Base-by-base conservation (phyloP, 2,888 invertebrate species). In the Acleris literana region DNA sequence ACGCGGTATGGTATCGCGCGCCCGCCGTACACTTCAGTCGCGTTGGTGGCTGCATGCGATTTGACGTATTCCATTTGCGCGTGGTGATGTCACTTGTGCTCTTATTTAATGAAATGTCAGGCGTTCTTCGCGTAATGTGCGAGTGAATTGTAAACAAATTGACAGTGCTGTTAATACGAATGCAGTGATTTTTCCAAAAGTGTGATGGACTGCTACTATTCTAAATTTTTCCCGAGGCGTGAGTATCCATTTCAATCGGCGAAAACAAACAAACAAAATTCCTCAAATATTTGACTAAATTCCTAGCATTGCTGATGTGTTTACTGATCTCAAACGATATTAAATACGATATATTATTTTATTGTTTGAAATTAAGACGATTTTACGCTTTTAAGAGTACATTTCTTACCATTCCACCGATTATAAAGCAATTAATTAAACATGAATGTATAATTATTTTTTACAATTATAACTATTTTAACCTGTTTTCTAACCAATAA, bases 11-110 rank as follows among this genome's bases (percentile, higher is more conserved):
- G 92, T 89, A 88, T 90, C 87, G 92, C 88, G 89, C 92, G 93
- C 88, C 87, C 88, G 91, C 87, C 87, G 88, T 93, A 92, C 87
- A 93, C 91, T 93, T 93, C 93, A 93, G 93, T 93, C 93, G 93
- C 92, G 93, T 92, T 91, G 80, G 89, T 91, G 90, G 90, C 89
- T 90, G 90, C 89, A 89, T 88, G 91, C 89, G 92, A 92, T 93
- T 93, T 93, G 93, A 93, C 93, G 93, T 93, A 92, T 92, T 92
- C 85, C 84, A 90, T 92, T 92, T 84, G 91, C 87, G 92, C 84
- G 88, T 82, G 83, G 90, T 88, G 91, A 91, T 92, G 92, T 91
- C 91, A 92, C 87, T 90, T 90, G 90, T 89, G 90, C 89, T 85
- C 85, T 85, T 89, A 88, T 87, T 90, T 89, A 86, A 87, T 90